phyloP scores from a whole-genome alignment of 2,888 invertebrate genomes.

The Eristalinus sepulchralis region DNA sequence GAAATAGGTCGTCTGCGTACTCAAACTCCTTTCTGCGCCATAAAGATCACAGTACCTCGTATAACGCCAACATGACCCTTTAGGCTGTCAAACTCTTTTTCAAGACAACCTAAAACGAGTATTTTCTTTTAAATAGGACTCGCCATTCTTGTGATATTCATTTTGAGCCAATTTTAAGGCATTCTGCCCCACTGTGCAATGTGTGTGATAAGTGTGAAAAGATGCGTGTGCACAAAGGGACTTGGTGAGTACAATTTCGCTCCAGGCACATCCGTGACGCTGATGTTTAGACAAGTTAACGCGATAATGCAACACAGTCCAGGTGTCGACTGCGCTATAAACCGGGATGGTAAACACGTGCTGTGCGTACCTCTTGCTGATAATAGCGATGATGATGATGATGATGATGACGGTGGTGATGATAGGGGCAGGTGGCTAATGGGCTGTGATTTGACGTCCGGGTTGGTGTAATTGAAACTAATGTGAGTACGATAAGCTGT shows the following conservation, averaged over 20 bases:
- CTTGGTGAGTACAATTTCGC: slow-evolving; percentile 10
- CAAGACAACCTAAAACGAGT: no score
- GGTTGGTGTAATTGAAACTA: not conserved
- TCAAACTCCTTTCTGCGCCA: no score
- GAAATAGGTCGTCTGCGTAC: no score
- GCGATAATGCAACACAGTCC: slow-evolving; percentile 44
- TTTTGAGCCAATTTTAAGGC: no score
- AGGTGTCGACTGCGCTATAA: slow-evolving; percentile 44
- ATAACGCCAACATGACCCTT: no score
- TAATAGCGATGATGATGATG: not conserved
- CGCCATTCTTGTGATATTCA: no score
- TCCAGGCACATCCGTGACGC: slow-evolving; percentile 22
- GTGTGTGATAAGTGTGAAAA: slow-evolving; percentile 42
- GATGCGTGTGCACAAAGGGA: slow-evolving; percentile 59
- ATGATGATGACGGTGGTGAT: not conserved
- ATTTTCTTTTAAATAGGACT: no score
- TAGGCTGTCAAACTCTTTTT: no score
- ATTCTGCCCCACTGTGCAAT: no score
- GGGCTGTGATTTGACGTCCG: not conserved
- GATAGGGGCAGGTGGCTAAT: not conserved
- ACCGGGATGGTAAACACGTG: slow-evolving; percentile 40
- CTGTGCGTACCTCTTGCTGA: slow-evolving; percentile 33
- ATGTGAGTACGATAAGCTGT: not conserved
- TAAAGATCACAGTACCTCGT: no score
- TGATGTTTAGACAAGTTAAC: slow-evolving; percentile 30